phyloP scores from a whole-genome alignment of 1,140 invertebrate species.

The Cephus cinctus region DNA sequence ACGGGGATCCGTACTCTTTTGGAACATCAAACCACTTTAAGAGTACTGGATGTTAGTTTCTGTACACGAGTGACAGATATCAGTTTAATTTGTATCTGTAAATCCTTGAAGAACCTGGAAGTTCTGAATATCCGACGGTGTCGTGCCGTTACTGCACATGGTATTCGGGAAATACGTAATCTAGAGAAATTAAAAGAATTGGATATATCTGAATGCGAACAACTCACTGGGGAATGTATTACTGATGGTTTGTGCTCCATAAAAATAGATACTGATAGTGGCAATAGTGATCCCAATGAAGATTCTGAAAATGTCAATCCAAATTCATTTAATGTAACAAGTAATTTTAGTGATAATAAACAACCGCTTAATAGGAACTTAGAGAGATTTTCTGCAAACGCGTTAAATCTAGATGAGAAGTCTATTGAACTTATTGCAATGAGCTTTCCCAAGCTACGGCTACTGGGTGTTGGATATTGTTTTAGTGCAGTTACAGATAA shows the following conservation, averaged over 20 bases:
- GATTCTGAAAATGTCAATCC: slow-evolving; percentile 14
- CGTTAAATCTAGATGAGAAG: slow-evolving; percentile 62
- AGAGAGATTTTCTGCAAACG: slow-evolving; percentile 62
- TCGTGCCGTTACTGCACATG: slow-evolving; percentile 62
- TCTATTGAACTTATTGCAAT: slow-evolving; percentile 60
- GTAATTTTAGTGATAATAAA: background rate
- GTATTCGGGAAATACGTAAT: slow-evolving; percentile 57
- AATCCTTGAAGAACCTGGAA: slow-evolving; percentile 59
- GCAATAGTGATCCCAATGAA: background rate
- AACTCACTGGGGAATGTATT: slow-evolving; percentile 63
- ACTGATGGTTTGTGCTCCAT: slow-evolving; percentile 57
- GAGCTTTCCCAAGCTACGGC: slow-evolving; percentile 58
- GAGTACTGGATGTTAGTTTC: slow-evolving; percentile 62
- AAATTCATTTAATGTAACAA: slow-evolving; percentile 1
- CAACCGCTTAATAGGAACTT: slow-evolving; percentile 29
- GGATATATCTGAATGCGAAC: slow-evolving; percentile 68
- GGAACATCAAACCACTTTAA: slow-evolving; percentile 59
- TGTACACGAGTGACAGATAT: slow-evolving; percentile 65
- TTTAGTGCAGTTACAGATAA: slow-evolving; percentile 67
- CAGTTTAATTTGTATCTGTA: slow-evolving; percentile 59
- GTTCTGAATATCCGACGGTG: slow-evolving; percentile 61
- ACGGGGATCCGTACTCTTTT: slow-evolving; percentile 60
- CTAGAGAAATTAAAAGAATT: slow-evolving; percentile 59
- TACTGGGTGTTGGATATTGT: slow-evolving; percentile 67
- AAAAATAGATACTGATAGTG: slow-evolving; percentile 35